phyloP scores from a whole-genome alignment of 2,888 invertebrate species.

The Pyrrhia umbra region DNA sequence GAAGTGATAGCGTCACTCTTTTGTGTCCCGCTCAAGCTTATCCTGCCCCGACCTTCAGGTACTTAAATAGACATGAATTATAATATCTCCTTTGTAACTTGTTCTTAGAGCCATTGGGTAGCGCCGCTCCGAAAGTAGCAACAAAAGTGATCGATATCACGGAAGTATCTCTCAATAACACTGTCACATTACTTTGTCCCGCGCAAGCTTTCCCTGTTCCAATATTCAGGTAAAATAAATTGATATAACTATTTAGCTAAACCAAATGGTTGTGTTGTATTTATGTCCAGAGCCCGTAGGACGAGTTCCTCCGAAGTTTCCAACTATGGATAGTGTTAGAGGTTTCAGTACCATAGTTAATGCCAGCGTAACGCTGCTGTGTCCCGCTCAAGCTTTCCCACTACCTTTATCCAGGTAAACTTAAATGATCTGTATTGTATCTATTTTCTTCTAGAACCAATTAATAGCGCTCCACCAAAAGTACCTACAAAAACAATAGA shows the following conservation, averaged over 20 bases:
- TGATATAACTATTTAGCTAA: constrained; percentile 40
- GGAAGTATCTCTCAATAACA: constrained; percentile 76
- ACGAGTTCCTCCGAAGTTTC: constrained; percentile 93
- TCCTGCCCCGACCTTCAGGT: constrained; percentile 92
- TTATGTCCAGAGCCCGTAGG: constrained; percentile 90
- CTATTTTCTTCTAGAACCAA: constrained; percentile 91
- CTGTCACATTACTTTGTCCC: constrained; percentile 90
- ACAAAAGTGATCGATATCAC: constrained; percentile 88
- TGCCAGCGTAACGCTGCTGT: constrained; percentile 91
- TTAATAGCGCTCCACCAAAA: constrained; percentile 93
- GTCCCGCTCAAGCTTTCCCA: constrained; percentile 93
- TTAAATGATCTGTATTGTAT: constrained; percentile 57
- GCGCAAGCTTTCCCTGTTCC: constrained; percentile 92
- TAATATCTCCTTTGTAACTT: constrained; percentile 60
- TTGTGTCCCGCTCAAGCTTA: constrained; percentile 94
- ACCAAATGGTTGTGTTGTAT: constrained; percentile 56
- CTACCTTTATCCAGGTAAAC: constrained; percentile 91
- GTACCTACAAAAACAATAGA: constrained; percentile 90
- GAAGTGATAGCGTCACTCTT: constrained; percentile 88
- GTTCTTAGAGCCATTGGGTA: constrained; percentile 92
- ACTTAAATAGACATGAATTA: constrained; percentile 60
- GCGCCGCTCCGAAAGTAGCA: constrained; percentile 92
- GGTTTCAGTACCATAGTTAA: constrained; percentile 87
- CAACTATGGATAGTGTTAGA: constrained; percentile 92
- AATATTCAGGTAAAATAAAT: constrained; percentile 91